Base-by-base conservation (phyloP, 1,140 invertebrate genomes). In the Saccostrea echinata region DNA sequence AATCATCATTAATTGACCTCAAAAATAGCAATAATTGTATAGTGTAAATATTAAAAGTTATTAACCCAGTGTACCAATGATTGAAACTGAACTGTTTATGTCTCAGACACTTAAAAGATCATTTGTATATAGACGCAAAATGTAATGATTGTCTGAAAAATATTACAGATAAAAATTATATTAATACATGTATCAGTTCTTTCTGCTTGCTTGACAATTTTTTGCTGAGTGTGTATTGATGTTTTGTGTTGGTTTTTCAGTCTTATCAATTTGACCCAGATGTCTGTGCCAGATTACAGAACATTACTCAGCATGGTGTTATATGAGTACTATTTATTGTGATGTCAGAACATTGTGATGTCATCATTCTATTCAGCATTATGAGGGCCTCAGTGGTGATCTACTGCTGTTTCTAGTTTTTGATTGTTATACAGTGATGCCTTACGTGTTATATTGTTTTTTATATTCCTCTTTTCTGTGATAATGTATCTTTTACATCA, bases 181-280 rank as follows among this genome's bases (percentile, higher is more conserved):
- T 21, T 6, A 61, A 21, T 57, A 57, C 13, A 57, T 57, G 55
- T 18, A 13, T 61, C 21, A 8, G 43, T 43, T 43, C 43, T 43
- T 43, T 43, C 43, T 43, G 43, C 4, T 43, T 43, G 43, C 43
- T 9, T 43, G 43, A 43, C 43, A 43, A n/a, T n/a, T 43, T 43
- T 43, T 43, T 43, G 43, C 43, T 43, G 43, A n/a, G 43, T 43
- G 9, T 43, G 9, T 43, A 43, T 43, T 43, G 43, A 43, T 43
- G 4, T 43, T 43, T 43, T 43, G 9, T 43, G 43, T 43, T 43
- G 43, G 18, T 61, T 84, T 92, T 92, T 80, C 92, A 95, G 94
- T 89, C 92, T 35, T 94, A 92, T 85, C 55, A 90, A 43, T 93
- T 92, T 92, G 94, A 95, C 88, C 91, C 93, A 13, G 93, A 94